These are phyloP conservation scores for Volucella inanis DNA, from an alignment of 2,888 invertebrate species.

Conservation along the genomic window DNA sequence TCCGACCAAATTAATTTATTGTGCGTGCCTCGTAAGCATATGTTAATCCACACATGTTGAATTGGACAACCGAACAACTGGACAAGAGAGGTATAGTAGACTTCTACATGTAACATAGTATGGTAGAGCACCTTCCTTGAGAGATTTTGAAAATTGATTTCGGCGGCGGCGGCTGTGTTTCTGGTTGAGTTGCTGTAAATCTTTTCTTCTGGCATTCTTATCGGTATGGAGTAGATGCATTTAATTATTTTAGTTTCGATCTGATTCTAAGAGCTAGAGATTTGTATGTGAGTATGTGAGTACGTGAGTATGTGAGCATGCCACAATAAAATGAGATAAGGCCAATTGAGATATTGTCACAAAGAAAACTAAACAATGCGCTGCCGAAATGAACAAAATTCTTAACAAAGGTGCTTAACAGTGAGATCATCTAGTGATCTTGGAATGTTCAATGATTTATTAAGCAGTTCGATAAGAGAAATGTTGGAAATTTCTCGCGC, in stretches of 20 bases:
- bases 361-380: constrained; percentile 27
- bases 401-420: constrained; percentile 63
- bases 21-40: constrained; percentile 68
- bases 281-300: neutral
- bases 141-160: constrained; percentile 48
- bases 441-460: constrained; percentile 37
- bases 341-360: constrained; percentile 9
- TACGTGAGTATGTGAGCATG: too few relatives aligned
- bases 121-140: constrained; percentile 1
- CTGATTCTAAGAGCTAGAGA: constrained; percentile 59
- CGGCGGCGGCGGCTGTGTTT: constrained; percentile 6
- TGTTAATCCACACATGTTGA: constrained; percentile 55
- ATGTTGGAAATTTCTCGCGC: neutral
- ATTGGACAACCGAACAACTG: neutral
- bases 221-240: constrained; percentile 33
- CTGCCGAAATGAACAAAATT: constrained; percentile 22
- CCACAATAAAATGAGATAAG: constrained; percentile 10
- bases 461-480: constrained; percentile 10
- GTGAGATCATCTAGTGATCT: constrained; percentile 4
- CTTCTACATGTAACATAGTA: constrained; percentile 6
- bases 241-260: constrained; percentile 54
- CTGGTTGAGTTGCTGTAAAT: constrained; percentile 51
- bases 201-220: constrained; percentile 28
- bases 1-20: constrained; percentile 65
- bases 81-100: constrained; percentile 4